Evolutionary conservation across 2,113 vertebrate species (phyloP).

Genomic region (Ploceus nigricollis): DNA sequence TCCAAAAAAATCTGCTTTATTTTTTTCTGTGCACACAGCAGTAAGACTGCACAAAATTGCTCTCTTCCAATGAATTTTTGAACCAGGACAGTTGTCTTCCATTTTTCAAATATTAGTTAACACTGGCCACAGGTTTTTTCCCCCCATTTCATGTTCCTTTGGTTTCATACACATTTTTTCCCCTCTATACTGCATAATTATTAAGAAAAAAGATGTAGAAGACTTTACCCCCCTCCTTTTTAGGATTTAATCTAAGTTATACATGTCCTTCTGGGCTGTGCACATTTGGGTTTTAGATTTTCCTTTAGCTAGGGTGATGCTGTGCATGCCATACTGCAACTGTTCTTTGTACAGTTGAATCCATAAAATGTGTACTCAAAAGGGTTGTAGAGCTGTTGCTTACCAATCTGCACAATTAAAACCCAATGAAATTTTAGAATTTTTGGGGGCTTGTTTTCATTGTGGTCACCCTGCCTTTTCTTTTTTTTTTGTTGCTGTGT

Average conservation of each 20-base stretch:
- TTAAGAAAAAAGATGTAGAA: not conserved
- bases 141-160: not conserved
- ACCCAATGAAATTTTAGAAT: not conserved
- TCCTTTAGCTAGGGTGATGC: not conserved
- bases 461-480: accelerated
- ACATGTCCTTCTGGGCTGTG: not conserved
- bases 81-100: not conserved
- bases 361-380: not conserved
- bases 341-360: not conserved
- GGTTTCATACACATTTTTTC: not conserved
- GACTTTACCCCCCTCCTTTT: not conserved
- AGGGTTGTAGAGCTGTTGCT: not conserved
- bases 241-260: not conserved
- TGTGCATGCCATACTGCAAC: not conserved
- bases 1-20: not conserved
- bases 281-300: not conserved
- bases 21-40: not conserved
- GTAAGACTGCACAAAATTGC: not conserved
- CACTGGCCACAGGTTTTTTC: accelerated
- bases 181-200: not conserved
- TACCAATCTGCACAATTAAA: not conserved
- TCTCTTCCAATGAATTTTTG: not conserved
- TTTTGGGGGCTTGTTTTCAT: not conserved
- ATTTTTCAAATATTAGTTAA: not conserved
- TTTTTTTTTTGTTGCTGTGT: not conserved